Evolutionary conservation across 2,888 invertebrate genomes (phyloP).

Genomic region (Rhorus exstirpatorius): DNA sequence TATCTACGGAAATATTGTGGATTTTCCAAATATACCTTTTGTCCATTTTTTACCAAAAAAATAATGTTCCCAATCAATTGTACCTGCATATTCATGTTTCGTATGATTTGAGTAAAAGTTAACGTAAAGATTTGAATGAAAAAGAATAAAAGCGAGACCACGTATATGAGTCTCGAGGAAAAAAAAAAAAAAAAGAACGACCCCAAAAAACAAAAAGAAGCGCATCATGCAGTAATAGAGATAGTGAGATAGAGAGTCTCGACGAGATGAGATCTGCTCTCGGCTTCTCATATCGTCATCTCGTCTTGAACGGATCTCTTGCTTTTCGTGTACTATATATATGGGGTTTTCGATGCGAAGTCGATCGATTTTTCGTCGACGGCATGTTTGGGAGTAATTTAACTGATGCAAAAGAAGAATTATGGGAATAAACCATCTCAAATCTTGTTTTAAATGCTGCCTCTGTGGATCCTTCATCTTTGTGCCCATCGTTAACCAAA

Average conservation of each 20-base stretch:
- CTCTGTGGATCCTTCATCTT: neutral
- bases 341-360: slow-evolving; percentile 9
- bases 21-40: no score
- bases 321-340: slow-evolving; percentile 3
- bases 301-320: slow-evolving; percentile 60
- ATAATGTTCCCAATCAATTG: no score
- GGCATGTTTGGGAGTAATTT: neutral
- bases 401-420: neutral
- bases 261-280: slow-evolving; percentile 75
- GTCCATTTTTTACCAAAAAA: no score
- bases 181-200: no score
- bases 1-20: no score
- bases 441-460: neutral
- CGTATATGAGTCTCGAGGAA: slow-evolving; percentile 7
- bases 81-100: no score
- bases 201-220: neutral
- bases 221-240: slow-evolving; percentile 20
- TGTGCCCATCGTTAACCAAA: neutral
- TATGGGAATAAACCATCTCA: neutral
- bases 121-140: no score
- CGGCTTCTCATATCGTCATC: slow-evolving; percentile 70
- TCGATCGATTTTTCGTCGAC: neutral
- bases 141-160: no score
- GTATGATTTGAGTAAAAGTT: no score
- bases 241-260: slow-evolving; percentile 60